Conservation (phyloP, 2,888 invertebrate genomes). For the Nymphalis urticae region DNA sequence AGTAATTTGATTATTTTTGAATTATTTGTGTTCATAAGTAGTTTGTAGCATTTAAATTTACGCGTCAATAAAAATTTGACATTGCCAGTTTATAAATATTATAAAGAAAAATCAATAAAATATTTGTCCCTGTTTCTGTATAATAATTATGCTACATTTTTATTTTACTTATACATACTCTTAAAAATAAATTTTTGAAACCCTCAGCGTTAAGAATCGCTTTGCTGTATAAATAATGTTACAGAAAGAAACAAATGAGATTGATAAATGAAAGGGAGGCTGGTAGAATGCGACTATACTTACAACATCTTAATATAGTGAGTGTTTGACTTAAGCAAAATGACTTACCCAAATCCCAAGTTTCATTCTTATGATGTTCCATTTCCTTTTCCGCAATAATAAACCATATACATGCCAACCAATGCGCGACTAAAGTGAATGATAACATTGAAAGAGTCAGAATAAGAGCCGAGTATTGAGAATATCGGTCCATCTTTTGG, state of each 20-base stretch:
- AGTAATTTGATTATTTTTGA: no score
- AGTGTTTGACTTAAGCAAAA: neutral
- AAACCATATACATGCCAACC: slow-evolving; percentile 98
- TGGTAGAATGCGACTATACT: neutral
- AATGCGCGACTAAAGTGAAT: slow-evolving; percentile 96
- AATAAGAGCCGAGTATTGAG: slow-evolving; percentile 97
- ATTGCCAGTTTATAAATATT: no score
- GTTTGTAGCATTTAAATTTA: no score
- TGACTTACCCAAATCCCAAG: slow-evolving; percentile 90
- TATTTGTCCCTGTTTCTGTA: no score
- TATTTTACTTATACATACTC: neutral
- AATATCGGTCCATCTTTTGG: slow-evolving; percentile 98
- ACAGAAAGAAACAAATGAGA: neutral
- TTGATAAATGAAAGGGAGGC: neutral
- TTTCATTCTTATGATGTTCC: slow-evolving; percentile 86
- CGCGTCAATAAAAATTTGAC: no score
- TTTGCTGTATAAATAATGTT: neutral
- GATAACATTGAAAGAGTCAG: slow-evolving; percentile 96
- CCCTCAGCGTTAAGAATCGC: no score
- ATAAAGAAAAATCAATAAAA: no score
- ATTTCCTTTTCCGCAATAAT: slow-evolving; percentile 95
- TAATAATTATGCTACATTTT: no score
- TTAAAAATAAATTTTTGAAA: neutral
- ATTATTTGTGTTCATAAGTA: no score
- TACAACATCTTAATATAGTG: neutral